Percentiles rank a stretch among this genome's conserved stretches.
phyloP scores from a whole-genome alignment of 2,888 invertebrate species.

The Drosophila mercatorum region DNA sequence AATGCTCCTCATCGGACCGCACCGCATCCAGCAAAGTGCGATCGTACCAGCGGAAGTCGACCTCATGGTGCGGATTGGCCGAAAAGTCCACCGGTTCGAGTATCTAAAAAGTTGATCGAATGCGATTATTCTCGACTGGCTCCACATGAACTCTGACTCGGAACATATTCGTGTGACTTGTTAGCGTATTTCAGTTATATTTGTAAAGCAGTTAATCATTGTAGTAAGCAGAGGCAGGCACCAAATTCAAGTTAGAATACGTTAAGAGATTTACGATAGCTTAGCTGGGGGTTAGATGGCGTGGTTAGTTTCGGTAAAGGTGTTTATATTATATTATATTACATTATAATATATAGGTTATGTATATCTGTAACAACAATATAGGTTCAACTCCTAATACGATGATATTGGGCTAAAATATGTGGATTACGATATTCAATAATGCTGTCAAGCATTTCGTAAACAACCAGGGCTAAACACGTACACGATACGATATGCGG shows the following conservation, averaged over 20 bases:
- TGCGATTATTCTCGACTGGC: not conserved
- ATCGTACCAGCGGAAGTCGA: conserved; percentile 98
- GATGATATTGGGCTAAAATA: not conserved
- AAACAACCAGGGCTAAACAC: not conserved
- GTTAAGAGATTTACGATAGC: conserved; percentile 19
- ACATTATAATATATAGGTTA: not conserved
- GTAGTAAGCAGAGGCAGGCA: conserved; percentile 40
- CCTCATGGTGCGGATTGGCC: conserved; percentile 96
- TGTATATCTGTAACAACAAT: not conserved
- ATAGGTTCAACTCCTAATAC: not conserved
- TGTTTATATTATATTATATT: not conserved
- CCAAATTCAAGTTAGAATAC: conserved; percentile 13
- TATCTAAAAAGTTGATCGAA: conserved; percentile 85
- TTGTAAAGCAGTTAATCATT: conserved; percentile 22
- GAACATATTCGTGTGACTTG: not conserved
- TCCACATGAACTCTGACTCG: not conserved
- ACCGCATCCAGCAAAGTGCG: conserved; percentile 93
- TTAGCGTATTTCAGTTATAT: not conserved
- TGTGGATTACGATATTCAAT: not conserved
- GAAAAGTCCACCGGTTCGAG: conserved; percentile 95
- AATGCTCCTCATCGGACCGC: conserved; percentile 89
- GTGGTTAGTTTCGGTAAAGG: not conserved
- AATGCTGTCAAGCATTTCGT: not conserved
- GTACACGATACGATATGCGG: not conserved
- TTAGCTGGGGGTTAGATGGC: not conserved